These are phyloP conservation scores for Agrilus planipennis DNA, from an alignment of 1,140 invertebrate species.

Conservation along the genomic window DNA sequence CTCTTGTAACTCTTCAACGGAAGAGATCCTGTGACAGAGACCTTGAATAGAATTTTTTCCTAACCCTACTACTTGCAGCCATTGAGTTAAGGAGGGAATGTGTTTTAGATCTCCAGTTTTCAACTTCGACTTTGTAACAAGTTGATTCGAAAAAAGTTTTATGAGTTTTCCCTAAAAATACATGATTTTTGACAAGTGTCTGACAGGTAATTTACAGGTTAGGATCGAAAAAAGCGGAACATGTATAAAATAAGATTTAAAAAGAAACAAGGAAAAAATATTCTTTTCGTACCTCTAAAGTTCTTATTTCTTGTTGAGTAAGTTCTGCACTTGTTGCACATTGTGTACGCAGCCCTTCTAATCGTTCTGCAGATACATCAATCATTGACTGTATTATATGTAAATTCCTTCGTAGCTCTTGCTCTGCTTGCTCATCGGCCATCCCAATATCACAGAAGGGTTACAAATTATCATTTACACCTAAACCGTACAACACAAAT, in stretches of 20 bases:
- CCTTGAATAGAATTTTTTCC: constrained; percentile 34
- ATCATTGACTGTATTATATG: constrained; percentile 82
- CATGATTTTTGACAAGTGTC: constrained; percentile 8
- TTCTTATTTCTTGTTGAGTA: constrained; percentile 90
- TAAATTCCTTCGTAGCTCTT: constrained; percentile 38
- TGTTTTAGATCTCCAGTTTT: constrained; percentile 45
- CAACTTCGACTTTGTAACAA: constrained; percentile 72
- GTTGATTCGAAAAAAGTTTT: constrained; percentile 81
- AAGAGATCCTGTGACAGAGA: constrained; percentile 46
- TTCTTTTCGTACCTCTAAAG: constrained; percentile 61
- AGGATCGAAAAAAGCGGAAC: not conserved
- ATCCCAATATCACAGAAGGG: constrained; percentile 38
- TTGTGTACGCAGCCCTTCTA: constrained; percentile 82
- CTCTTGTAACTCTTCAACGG: constrained; percentile 69
- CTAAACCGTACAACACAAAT: constrained; percentile 15
- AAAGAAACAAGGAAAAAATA: not conserved
- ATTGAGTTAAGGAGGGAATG: constrained; percentile 70
- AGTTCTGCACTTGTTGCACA: constrained; percentile 84
- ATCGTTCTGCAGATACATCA: constrained; percentile 81
- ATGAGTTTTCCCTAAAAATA: constrained; percentile 78
- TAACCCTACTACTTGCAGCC: constrained; percentile 79
- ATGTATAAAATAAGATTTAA: not conserved
- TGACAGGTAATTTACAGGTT: not conserved
- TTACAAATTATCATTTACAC: constrained; percentile 28
- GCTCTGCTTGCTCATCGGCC: constrained; percentile 36